Evolutionary conservation across 2,113 vertebrate genomes (phyloP), one percentile per base, ranked within the genome.

Genomic region (Acrocephalus kingi): DNA sequence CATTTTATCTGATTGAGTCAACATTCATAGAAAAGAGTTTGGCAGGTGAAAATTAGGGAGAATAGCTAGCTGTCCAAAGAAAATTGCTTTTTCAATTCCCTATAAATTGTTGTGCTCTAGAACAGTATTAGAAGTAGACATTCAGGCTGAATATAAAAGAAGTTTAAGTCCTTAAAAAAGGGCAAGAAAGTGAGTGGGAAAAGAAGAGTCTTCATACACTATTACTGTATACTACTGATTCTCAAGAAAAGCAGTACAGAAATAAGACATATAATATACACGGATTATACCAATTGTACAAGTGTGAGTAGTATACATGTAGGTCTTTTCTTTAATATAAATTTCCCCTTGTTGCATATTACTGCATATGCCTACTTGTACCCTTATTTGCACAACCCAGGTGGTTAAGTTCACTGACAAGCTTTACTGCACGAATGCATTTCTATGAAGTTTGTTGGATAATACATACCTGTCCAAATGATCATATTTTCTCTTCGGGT

Each of bases 41-140:
- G 95, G 73, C 96, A 95, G 82, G 67, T 87, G 95, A 98, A 97
- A 97, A 97, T 97, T 95, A 97, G 83, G 72, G 88, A 96, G 88
- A 97, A 96, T 94, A 96, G 91, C 94, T 95, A 90, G 89, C 64
- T 76, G 89, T 93, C 92, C 87, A 69, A 87, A 92, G 93, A 97
- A 97, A 97, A 97, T 96, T 94, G 58, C 64, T 96, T 97, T 97
- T 97, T 95, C 93, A 94, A 80, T 97, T 96, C 71, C 78, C 92
- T 78, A 72, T 96, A 96, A 96, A 96, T 95, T 94, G 94, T 96
- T 96, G 84, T 84, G 79, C 84, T 95, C 78, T 90, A 96, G 89
- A 95, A 94, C 61, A 82, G 86, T 69, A 84, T 96, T 96, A 83
- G 82, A 89, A 92, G 67, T 54, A 94, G 69, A 81, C 15, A 73